A percentile compares a stretch with the other conserved stretches of the same genome.
phyloP scores from a whole-genome alignment of 1,140 invertebrate species.

The Eueides isabella region DNA sequence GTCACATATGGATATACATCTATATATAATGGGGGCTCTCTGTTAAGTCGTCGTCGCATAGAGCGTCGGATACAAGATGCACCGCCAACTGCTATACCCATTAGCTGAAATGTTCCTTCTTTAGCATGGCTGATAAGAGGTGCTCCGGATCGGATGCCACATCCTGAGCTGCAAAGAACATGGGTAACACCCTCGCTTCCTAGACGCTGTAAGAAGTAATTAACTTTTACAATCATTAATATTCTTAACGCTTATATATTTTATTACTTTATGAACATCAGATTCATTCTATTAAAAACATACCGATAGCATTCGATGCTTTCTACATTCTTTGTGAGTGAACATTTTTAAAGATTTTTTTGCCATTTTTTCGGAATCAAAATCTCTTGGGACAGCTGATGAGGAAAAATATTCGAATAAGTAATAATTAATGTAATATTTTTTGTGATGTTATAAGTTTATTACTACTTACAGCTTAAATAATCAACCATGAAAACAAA shows the following conservation, averaged over 20 bases:
- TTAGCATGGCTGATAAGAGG: slow-evolving; percentile 58
- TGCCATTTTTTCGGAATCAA: slow-evolving; percentile 66
- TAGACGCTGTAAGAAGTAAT: slow-evolving; percentile 47
- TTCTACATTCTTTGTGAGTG: slow-evolving; percentile 65
- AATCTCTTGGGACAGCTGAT: slow-evolving; percentile 67
- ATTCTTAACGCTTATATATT: background rate
- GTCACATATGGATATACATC: slow-evolving; percentile 65
- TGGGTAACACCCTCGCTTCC: slow-evolving; percentile 66
- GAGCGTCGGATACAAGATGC: slow-evolving; percentile 49
- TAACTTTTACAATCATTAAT: background rate
- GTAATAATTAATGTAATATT: slow-evolving; percentile 9
- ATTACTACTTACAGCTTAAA: slow-evolving; percentile 60
- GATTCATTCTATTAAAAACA: slow-evolving; percentile 14
- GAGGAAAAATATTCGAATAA: slow-evolving; percentile 22
- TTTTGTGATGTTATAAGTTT: slow-evolving; percentile 2
- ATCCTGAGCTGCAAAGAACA: slow-evolving; percentile 65
- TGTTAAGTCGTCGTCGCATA: slow-evolving; percentile 58
- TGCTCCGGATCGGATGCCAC: slow-evolving; percentile 63
- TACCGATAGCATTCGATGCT: slow-evolving; percentile 60
- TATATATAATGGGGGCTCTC: slow-evolving; percentile 64
- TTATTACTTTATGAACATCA: too few species aligned
- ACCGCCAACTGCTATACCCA: slow-evolving; percentile 62
- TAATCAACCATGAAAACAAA: slow-evolving; percentile 67
- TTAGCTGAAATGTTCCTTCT: slow-evolving; percentile 62
- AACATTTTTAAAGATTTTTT: slow-evolving; percentile 68